phyloP scores from a whole-genome alignment of 1,140 invertebrate species.

The Coptotermes formosanus region DNA sequence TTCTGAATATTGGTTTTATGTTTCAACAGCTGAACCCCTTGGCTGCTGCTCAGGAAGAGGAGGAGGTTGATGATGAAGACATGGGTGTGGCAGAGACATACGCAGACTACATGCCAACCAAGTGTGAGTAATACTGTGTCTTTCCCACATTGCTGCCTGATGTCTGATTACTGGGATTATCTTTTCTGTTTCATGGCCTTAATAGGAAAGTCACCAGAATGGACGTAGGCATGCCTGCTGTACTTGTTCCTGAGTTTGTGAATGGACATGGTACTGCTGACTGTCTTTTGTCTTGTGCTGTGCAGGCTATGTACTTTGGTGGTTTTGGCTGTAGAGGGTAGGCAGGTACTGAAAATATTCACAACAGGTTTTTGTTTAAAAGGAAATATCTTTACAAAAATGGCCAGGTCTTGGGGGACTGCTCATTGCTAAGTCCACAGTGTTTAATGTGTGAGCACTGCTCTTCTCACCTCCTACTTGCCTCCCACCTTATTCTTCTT shows the following conservation, averaged over 20 bases:
- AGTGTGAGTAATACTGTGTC: slow-evolving; percentile 64
- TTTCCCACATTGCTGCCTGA: slow-evolving; percentile 1
- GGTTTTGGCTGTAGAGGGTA: too few species aligned
- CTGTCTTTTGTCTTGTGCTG: too few species aligned
- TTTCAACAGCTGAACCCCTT: slow-evolving; percentile 25
- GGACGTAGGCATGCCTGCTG: too few species aligned
- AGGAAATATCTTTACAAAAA: too few species aligned
- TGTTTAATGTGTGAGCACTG: not conserved
- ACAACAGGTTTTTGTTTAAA: too few species aligned
- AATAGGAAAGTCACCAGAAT: not conserved
- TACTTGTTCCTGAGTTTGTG: too few species aligned
- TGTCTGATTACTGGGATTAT: not conserved
- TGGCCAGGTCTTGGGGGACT: too few species aligned
- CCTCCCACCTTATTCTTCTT: not conserved
- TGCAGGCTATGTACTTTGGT: too few species aligned
- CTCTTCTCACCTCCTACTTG: not conserved
- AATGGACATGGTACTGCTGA: too few species aligned
- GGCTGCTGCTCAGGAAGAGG: slow-evolving; percentile 66
- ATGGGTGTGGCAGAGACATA: slow-evolving; percentile 98
- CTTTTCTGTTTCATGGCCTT: not conserved
- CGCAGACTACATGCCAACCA: slow-evolving; percentile 95
- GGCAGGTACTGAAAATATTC: too few species aligned
- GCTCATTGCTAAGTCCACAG: too few species aligned
- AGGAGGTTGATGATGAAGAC: slow-evolving; percentile 89
- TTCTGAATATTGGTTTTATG: not conserved